These are phyloP conservation scores for Cuniculus paca DNA, from an alignment of 2,797 vertebrate species.

Conservation along the genomic window DNA sequence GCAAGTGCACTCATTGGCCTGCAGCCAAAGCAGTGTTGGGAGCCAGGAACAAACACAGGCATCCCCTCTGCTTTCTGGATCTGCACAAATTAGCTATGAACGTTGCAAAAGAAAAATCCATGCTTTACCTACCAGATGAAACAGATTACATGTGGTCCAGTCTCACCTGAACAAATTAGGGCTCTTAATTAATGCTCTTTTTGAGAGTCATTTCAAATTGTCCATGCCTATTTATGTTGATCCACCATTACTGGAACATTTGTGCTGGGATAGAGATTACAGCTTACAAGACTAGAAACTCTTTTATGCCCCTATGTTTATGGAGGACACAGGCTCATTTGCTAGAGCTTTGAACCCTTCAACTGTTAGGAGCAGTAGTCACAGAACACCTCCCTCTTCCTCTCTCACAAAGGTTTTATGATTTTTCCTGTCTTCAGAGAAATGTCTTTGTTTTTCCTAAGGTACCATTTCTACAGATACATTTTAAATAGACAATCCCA, in stretches of 20 bases:
- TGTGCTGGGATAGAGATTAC: not conserved
- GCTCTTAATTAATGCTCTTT: not conserved
- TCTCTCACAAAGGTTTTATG: not conserved
- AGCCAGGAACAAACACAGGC: not conserved
- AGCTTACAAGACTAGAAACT: not conserved
- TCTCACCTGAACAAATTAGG: not conserved
- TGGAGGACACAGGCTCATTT: not conserved
- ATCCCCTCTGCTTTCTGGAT: not conserved
- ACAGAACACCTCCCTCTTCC: not conserved
- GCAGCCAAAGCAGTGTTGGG: not conserved
- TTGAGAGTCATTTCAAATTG: not conserved
- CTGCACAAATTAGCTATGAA: not conserved
- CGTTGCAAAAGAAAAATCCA: not conserved
- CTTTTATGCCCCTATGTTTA: not conserved
- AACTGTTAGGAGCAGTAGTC: not conserved
- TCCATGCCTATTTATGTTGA: not conserved
- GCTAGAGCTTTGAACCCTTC: not conserved
- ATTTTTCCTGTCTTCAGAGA: conserved; percentile 61
- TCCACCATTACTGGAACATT: not conserved
- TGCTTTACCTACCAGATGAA: not conserved
- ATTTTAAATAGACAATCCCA: conserved; percentile 79
- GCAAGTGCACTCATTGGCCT: not conserved
- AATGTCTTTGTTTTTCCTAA: conserved; percentile 68
- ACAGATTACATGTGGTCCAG: not conserved
- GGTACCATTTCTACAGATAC: conserved; percentile 50